Conservation (phyloP, 2,888 invertebrate genomes). For the Tipula confusa region DNA sequence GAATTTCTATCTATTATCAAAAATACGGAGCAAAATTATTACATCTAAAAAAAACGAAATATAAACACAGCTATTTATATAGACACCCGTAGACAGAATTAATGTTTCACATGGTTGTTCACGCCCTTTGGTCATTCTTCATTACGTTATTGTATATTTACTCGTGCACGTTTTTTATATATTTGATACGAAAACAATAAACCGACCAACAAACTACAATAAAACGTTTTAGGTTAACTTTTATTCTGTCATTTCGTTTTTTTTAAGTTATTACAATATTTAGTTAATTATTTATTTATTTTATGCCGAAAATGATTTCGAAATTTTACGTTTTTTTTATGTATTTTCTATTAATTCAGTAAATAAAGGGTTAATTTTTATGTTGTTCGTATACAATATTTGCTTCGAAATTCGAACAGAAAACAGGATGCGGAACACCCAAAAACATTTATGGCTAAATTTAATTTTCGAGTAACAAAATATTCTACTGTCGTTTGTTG, state of each 20-base stretch:
- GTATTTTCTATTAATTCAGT: background rate
- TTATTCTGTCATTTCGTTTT: background rate
- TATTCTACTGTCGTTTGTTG: background rate
- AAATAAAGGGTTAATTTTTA: slow-evolving; percentile 9
- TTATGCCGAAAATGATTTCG: background rate
- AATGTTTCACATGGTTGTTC: background rate
- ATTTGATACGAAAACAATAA: background rate
- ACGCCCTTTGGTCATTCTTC: background rate
- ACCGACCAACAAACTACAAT: background rate
- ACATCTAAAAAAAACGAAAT: background rate
- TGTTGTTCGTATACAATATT: background rate
- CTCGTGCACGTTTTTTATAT: too few species aligned
- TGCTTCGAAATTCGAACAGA: too few species aligned
- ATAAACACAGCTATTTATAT: background rate
- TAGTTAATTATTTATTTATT: background rate
- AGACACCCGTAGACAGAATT: background rate
- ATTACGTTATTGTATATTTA: background rate
- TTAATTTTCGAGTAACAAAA: background rate
- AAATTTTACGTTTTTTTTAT: background rate
- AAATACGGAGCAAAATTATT: background rate
- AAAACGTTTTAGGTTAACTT: background rate
- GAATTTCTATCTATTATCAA: background rate
- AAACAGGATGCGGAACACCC: background rate
- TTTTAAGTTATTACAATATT: background rate
- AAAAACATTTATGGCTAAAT: background rate